These are phyloP conservation scores for Halictus rubicundus DNA, from an alignment of 1,140 invertebrate genomes.

Conservation along the genomic window DNA sequence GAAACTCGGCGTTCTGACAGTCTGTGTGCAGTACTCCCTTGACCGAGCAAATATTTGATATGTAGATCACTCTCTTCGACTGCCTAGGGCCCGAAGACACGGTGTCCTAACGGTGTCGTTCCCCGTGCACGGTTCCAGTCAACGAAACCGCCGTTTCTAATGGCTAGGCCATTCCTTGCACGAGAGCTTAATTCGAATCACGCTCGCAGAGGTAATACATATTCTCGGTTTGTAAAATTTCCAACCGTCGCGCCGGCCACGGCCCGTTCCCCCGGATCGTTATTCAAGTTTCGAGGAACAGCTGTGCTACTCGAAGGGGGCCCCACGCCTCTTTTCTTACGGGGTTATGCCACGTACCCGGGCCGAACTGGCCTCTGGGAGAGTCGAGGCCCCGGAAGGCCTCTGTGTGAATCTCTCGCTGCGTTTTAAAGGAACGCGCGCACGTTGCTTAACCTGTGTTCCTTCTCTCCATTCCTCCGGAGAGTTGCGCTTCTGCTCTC, in stretches of 20 bases:
- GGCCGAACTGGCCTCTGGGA: slow-evolving; percentile 37
- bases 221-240: slow-evolving; percentile 50
- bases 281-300: slow-evolving; percentile 64
- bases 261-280: slow-evolving; percentile 48
- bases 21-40: not conserved
- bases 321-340: slow-evolving; percentile 60
- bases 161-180: not conserved
- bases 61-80: not conserved
- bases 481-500: not conserved
- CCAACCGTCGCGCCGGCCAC: slow-evolving; percentile 34
- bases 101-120: not conserved
- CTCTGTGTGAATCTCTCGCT: slow-evolving; percentile 29
- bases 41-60: not conserved
- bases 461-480: not conserved
- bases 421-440: slow-evolving; percentile 37
- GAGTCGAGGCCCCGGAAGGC: slow-evolving; percentile 22
- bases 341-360: slow-evolving; percentile 36
- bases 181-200: slow-evolving; percentile 24
- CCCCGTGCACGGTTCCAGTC: not conserved
- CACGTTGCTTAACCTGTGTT: slow-evolving; percentile 2
- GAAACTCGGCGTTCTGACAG: not conserved
- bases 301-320: slow-evolving; percentile 56
- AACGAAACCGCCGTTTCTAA: not conserved
- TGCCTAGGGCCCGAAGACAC: not conserved
- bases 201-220: slow-evolving; percentile 11